These are phyloP conservation scores for Crotalus tigris DNA, from an alignment of 2,113 vertebrate species.

Conservation along the genomic window DNA sequence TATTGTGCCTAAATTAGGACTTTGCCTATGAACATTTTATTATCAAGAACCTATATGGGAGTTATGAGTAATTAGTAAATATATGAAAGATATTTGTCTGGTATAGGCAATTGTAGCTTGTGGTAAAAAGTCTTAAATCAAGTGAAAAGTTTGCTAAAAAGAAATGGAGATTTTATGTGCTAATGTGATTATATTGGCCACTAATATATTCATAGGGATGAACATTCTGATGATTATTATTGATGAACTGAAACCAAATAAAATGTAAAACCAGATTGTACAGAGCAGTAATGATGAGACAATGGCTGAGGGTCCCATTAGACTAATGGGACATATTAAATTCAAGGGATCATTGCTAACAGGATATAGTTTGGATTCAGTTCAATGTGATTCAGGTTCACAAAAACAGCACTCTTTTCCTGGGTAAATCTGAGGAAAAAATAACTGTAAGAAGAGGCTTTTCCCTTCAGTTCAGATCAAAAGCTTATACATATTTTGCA, in stretches of 20 bases:
- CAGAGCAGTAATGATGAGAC: background rate
- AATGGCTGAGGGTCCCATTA: background rate
- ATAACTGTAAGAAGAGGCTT: background rate
- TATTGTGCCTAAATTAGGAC: background rate
- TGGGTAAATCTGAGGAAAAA: background rate
- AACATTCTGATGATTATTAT: background rate
- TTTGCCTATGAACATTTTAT: background rate
- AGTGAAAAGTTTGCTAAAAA: background rate
- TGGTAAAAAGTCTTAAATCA: background rate
- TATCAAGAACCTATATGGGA: background rate
- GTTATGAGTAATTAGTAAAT: background rate
- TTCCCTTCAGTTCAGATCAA: background rate
- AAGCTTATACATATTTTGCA: background rate
- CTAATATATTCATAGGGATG: background rate
- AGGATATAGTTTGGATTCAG: background rate
- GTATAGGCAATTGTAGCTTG: background rate
- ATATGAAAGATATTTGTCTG: background rate
- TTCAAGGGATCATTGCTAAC: background rate
- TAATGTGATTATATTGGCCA: background rate
- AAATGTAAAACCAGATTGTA: background rate
- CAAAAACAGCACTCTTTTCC: background rate
- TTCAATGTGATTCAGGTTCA: background rate
- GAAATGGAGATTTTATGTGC: background rate
- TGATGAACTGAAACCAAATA: background rate
- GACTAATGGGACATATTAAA: background rate